These are phyloP conservation scores for Brotula barbata DNA, from an alignment of 2,797 vertebrate species.

Conservation along the genomic window DNA sequence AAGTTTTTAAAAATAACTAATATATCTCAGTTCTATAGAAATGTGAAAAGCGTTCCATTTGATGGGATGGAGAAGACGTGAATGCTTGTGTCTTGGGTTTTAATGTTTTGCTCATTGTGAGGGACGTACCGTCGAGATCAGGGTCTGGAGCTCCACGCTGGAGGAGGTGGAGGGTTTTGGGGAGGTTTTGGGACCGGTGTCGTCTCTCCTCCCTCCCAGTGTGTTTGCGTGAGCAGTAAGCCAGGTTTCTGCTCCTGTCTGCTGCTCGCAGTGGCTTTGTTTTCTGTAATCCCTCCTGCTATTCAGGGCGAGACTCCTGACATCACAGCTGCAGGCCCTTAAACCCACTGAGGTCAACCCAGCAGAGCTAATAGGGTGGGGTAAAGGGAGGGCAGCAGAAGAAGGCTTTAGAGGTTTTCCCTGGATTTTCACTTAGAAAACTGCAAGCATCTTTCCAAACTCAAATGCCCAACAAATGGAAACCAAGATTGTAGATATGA, in stretches of 20 bases:
- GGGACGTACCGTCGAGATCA: too few species aligned
- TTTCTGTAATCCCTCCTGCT: conserved; percentile 71
- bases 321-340: conserved; percentile 54
- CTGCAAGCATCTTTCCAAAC: too few species aligned
- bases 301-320: conserved; percentile 68
- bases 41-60: too few species aligned
- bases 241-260: conserved; percentile 53
- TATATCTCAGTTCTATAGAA: too few species aligned
- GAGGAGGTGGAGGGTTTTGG: not conserved
- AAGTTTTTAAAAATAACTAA: too few species aligned
- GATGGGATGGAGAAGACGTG: too few species aligned
- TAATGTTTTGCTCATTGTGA: too few species aligned
- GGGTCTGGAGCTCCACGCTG: too few species aligned
- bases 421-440: too few species aligned
- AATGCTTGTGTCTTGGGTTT: too few species aligned
- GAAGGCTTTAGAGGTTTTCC: conserved; percentile 25
- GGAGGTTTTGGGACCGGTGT: not conserved
- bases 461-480: too few species aligned
- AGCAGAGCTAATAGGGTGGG: conserved; percentile 38
- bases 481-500: too few species aligned
- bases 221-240: conserved; percentile 71
- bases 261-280: conserved; percentile 61
- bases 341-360: conserved; percentile 65
- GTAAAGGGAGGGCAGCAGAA: conserved; percentile 28
- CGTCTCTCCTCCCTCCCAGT: conserved; percentile 24